phyloP scores from a whole-genome alignment of 1,140 invertebrate genomes.

The Drosophila ogumai region DNA sequence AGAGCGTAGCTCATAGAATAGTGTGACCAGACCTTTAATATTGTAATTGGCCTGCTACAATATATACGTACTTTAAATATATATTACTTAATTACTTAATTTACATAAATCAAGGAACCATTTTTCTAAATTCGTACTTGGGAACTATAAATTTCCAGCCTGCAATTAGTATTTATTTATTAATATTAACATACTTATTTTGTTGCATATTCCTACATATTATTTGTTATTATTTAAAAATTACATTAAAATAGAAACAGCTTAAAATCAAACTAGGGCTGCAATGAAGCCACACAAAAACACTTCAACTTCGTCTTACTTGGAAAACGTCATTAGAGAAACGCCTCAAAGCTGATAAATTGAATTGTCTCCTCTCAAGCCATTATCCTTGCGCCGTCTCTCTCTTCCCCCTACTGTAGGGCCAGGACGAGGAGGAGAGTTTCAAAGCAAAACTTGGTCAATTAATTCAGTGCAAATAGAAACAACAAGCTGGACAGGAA shows the following conservation, averaged over 20 bases:
- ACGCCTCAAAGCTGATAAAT: constrained; percentile 30
- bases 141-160: no score
- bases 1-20: no score
- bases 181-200: no score
- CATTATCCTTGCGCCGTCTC: constrained; percentile 12
- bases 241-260: not conserved
- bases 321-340: constrained; percentile 12
- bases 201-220: no score
- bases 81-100: not conserved
- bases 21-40: no score
- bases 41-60: no score
- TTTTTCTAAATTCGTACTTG: no score
- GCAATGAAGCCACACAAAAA: not conserved
- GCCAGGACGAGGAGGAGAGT: constrained; percentile 19
- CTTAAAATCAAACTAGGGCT: not conserved
- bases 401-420: not conserved
- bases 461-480: constrained; percentile 61
- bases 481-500: constrained; percentile 18
- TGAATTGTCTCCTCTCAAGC: constrained; percentile 31
- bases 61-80: not conserved
- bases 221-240: not conserved
- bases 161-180: no score
- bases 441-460: constrained; percentile 64
- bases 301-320: constrained; percentile 7
- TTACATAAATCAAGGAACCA: not conserved